Evolutionary conservation across 2,113 vertebrate species (phyloP), one percentile per base, ranked within the genome.

Genomic region (Neoarius graeffei): DNA sequence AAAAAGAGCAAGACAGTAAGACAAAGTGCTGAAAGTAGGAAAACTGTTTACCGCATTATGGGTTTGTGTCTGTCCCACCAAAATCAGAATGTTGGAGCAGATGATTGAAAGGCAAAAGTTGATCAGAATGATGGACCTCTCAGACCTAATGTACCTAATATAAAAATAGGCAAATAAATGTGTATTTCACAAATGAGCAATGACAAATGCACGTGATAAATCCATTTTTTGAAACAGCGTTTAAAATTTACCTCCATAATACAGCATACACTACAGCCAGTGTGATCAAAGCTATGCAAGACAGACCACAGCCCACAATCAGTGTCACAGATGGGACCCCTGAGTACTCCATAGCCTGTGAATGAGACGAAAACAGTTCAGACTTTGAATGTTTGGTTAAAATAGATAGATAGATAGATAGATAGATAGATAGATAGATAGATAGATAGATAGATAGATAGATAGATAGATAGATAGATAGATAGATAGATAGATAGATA

Each of bases 91-190:
- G 92, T 99, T 99, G 74, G 98, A 99, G 92, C 97, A 99, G 94
- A 99, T 97, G 94, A 99, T 99, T 42, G 98, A 99, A 77, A 99
- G 93, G 95, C 98, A 99, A 96, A 99, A 99, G 96, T 99, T 99
- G 93, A 99, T 99, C 89, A 99, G 94, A 93, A 99, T 99, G 93
- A 99, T 99, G 84, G 98, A 99, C 88, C 98, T 94, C 92, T 99
- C 98, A 87, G 98, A 99, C 90, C 97, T 96, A 91, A 99, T 99
- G 90, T 98, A 99, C 94, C 98, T 99, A 91, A 62, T 62, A 62
- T 62, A 91, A 88, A 56, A 92, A 90, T 94, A 57, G 91, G 30
- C 7, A 74, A 66, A 85, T 52, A 30, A 73, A 84, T 48, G 84
- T 30, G 7, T 17, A 87, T 64, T 82, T 35, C 69, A 23, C 35